Percentiles rank a stretch among this genome's conserved stretches.
Conservation (phyloP, 2,113 vertebrate species). For the Triplophysa rosa region DNA sequence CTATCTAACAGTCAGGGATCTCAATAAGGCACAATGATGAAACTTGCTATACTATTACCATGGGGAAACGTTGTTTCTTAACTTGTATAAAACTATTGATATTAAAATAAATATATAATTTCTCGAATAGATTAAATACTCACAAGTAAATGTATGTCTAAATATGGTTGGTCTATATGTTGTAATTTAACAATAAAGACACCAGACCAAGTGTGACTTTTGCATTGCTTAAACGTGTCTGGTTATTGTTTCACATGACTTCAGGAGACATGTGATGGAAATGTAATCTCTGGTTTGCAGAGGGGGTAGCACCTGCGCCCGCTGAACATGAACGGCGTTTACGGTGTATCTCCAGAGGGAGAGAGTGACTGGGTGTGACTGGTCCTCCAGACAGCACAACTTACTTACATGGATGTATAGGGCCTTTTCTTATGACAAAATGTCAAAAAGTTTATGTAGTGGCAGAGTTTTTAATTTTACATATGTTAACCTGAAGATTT, state of each 20-base stretch:
- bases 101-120: background rate
- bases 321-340: constrained; percentile 28
- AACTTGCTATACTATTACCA: constrained; percentile 29
- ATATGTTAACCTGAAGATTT: background rate
- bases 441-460: background rate
- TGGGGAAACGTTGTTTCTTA: constrained; percentile 4
- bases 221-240: background rate
- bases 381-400: constrained; percentile 29
- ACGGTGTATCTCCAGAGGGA: constrained; percentile 19
- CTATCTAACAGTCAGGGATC: constrained; percentile 40
- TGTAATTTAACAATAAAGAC: background rate
- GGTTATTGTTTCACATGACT: constrained; percentile 35
- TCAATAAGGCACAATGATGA: constrained; percentile 10
- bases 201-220: background rate
- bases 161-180: background rate
- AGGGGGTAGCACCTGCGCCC: constrained; percentile 29
- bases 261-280: constrained; percentile 15
- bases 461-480: background rate
- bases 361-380: constrained; percentile 22
- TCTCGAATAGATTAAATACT: background rate
- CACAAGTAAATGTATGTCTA: background rate
- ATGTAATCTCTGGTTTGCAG: constrained; percentile 27
- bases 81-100: background rate
- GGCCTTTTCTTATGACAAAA: constrained; percentile 2
- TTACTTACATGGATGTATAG: constrained; percentile 9